A percentile compares a stretch with the other conserved stretches of the same genome.
Conservation (phyloP, 2,888 invertebrate genomes). For the Sinhomidia bicolor region DNA sequence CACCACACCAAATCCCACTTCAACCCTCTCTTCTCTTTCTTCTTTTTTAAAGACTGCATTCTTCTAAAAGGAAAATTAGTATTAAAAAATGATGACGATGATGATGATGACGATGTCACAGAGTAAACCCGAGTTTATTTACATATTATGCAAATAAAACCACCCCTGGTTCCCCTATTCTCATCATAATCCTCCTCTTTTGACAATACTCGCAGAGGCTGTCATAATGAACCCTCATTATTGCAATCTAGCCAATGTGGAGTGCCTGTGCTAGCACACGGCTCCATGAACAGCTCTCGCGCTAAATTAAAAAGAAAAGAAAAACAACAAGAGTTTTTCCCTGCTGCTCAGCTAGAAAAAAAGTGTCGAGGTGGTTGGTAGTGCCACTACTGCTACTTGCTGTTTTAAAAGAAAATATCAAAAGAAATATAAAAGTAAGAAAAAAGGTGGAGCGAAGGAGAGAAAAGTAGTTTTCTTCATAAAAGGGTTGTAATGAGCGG, state of each 20-base stretch:
- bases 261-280: no score
- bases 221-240: constrained; percentile 58
- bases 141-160: constrained; percentile 44
- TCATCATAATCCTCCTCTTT: background rate
- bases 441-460: background rate
- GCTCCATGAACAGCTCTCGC: constrained; percentile 14
- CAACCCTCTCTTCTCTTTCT: background rate
- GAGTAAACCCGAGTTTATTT: constrained; percentile 37
- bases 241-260: constrained; percentile 21
- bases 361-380: background rate
- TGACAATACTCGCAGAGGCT: constrained; percentile 32
- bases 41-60: no score
- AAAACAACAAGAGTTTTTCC: background rate
- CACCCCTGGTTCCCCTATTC: background rate
- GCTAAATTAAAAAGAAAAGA: constrained; percentile 35
- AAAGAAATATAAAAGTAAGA: background rate
- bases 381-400: background rate
- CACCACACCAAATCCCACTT: background rate
- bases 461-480: constrained; percentile 1
- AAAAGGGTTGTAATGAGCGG: constrained; percentile 45
- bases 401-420: background rate
- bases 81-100: background rate
- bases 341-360: no score
- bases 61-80: constrained; percentile 15
- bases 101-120: background rate